Evolutionary conservation across 2,797 vertebrate species (phyloP).

Genomic region (Pogonophryne albipinna): DNA sequence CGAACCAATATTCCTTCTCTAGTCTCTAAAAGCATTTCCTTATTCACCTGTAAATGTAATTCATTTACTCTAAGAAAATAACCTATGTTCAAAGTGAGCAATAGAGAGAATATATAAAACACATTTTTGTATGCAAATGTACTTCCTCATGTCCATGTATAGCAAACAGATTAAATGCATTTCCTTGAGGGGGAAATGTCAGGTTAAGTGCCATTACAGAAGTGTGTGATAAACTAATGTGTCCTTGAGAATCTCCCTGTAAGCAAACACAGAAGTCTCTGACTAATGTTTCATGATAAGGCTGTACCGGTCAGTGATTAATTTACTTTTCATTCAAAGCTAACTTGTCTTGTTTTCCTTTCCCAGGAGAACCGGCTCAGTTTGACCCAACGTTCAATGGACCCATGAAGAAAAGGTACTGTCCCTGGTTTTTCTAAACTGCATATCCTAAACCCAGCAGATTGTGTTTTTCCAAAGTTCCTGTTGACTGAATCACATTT

Average conservation of each 20-base stretch:
- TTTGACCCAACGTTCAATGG: slow-evolving; percentile 88
- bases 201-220: not conserved
- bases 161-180: slow-evolving; percentile 4
- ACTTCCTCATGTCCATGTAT: not conserved
- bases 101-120: not conserved
- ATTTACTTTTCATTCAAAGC: slow-evolving; percentile 1
- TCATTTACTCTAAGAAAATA: slow-evolving; percentile 41
- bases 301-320: not conserved
- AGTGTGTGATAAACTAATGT: slow-evolving; percentile 4
- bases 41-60: slow-evolving; percentile 17
- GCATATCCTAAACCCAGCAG: not conserved
- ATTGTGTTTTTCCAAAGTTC: slow-evolving; percentile 11
- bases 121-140: not conserved
- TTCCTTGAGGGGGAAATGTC: not conserved
- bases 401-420: slow-evolving; percentile 88
- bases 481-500: slow-evolving; percentile 33
- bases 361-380: slow-evolving; percentile 83
- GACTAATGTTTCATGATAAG: not conserved
- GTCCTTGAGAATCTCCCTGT: slow-evolving; percentile 7
- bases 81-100: not conserved
- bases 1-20: slow-evolving; percentile 7
- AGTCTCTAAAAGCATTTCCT: slow-evolving; percentile 2
- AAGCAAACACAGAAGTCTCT: slow-evolving; percentile 31
- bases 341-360: slow-evolving; percentile 18
- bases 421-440: not conserved